Conservation (phyloP, 2,888 invertebrate species). For the Hydriomena furcata region DNA sequence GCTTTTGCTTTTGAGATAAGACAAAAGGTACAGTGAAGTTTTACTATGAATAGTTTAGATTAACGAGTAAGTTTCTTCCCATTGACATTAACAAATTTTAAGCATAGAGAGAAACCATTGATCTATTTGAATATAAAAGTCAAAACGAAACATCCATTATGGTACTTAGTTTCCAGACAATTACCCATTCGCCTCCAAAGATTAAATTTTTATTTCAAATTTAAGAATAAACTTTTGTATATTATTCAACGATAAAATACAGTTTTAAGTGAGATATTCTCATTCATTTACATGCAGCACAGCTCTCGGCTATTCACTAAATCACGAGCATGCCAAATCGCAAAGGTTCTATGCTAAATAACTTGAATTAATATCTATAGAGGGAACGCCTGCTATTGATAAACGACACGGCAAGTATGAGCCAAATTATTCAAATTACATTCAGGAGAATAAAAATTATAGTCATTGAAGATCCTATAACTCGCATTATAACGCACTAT, state of each 20-base stretch:
- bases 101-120: not conserved
- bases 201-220: too few relatives aligned
- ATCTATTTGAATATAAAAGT: constrained; percentile 13
- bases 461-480: constrained; percentile 66
- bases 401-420: constrained; percentile 63
- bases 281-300: constrained; percentile 42
- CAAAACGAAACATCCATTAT: constrained; percentile 15
- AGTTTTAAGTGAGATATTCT: constrained; percentile 35
- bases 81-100: too few relatives aligned
- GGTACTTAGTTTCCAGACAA: constrained; percentile 30
- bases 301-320: constrained; percentile 40
- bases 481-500: constrained; percentile 68
- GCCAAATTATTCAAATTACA: constrained; percentile 70
- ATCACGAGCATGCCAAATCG: constrained; percentile 54
- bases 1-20: too few relatives aligned
- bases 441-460: constrained; percentile 70
- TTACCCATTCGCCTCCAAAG: constrained; percentile 31
- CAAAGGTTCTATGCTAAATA: constrained; percentile 53
- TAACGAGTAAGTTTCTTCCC: too few relatives aligned
- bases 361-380: constrained; percentile 52
- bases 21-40: too few relatives aligned
- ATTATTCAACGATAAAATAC: constrained; percentile 32
- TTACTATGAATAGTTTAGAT: too few relatives aligned
- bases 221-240: too few relatives aligned
- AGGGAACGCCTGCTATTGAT: constrained; percentile 46